phyloP scores from a whole-genome alignment of 2,113 vertebrate species.

The Peromyscus californicus region DNA sequence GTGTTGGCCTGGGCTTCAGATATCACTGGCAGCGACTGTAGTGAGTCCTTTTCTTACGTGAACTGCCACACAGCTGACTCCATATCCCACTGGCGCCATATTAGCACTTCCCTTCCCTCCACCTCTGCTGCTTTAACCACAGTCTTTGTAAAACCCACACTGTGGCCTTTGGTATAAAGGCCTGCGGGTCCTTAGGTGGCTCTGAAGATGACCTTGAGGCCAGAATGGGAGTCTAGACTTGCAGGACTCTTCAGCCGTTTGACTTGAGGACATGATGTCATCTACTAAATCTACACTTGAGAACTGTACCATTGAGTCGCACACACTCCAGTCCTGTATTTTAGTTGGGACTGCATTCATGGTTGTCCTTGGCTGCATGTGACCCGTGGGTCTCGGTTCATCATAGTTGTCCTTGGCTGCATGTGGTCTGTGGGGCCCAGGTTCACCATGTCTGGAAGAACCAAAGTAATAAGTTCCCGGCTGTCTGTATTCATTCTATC shows the following conservation, averaged over 20 bases:
- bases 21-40: neutral
- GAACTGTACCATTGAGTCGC: neutral
- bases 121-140: neutral
- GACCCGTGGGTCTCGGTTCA: too few relatives aligned
- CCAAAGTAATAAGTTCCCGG: neutral
- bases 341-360: neutral
- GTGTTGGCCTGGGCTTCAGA: neutral
- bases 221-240: neutral
- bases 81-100: neutral
- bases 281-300: neutral
- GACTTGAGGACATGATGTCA: neutral
- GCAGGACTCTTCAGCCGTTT: neutral
- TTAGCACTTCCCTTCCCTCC: neutral
- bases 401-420: neutral
- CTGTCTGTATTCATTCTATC: neutral
- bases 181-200: neutral
- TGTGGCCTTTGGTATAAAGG: neutral
- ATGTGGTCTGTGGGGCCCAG: too few relatives aligned
- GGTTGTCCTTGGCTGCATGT: neutral
- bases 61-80: neutral
- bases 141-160: neutral
- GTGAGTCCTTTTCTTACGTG: neutral
- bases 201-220: constrained; percentile 5
- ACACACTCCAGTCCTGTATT: neutral
- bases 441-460: neutral